Evolutionary conservation across 2,113 vertebrate species (phyloP), one percentile per base, ranked within the genome.

Genomic region (Tauraco erythrolophus): DNA sequence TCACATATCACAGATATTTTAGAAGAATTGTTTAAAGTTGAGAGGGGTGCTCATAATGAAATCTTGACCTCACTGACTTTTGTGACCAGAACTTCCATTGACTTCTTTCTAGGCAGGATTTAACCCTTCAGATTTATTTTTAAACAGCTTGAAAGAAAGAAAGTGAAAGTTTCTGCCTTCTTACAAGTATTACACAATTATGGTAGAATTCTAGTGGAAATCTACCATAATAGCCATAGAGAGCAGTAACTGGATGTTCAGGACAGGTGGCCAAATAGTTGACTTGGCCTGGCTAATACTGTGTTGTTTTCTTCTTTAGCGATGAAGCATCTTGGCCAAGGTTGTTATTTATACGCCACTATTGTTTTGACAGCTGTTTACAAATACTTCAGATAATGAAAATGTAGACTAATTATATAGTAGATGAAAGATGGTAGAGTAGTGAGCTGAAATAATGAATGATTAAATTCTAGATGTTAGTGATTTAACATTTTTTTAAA

Each of bases 331-430:
- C 53, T 89, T 91, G 64, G 68, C 84, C 83, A 72, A 54, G 35
- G 61, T 76, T 89, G 8, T 77, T 81, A 39, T n/a, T 96, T 81
- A 19, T 7, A 50, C 13, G 37, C 56, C 43, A 61, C 30, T 1
- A 2, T 53, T 94, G 80, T 84, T 94, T 95, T 94, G 72, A 25
- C 61, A 89, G 65, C 80, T 96, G 72, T 91, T 95, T 87, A 80
- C 71, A 91, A 84, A 74, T 85, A 39, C 23, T 86, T 77, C 39
- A 71, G 56, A 89, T 94, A 91, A 61, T 72, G 41, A 79, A 91
- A 78, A 75, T 72, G 27, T 68, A 82, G 53, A 22, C 31, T 75
- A 87, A 61, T 70, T 77, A 89, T 69, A 46, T 45, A 86, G 31
- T 61, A 50, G 48, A 87, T 89, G 41, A 87, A 25, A 84, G 89